Percentiles rank a stretch among this genome's conserved stretches.
Conservation (phyloP, 2,888 invertebrate species). For the Anthrax anthrax region DNA sequence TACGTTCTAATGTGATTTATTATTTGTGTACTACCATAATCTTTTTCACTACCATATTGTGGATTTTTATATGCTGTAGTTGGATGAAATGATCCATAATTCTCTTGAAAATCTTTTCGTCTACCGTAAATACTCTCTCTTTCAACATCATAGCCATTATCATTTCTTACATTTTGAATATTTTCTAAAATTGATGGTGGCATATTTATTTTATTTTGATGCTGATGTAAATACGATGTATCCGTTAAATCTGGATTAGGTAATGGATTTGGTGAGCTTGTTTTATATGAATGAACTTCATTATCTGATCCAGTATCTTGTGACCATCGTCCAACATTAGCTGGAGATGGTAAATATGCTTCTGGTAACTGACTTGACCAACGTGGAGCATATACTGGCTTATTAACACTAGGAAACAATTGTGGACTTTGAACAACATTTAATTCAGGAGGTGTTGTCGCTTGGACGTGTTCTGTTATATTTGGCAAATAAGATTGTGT, state of each 20-base stretch:
- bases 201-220: conserved; percentile 36
- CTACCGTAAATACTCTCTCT: conserved; percentile 27
- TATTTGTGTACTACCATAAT: conserved; percentile 27
- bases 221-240: conserved; percentile 40
- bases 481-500: conserved; percentile 46
- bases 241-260: conserved; percentile 69
- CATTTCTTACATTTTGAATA: conserved; percentile 42
- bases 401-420: conserved; percentile 48
- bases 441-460: conserved; percentile 46
- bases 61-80: conserved; percentile 8
- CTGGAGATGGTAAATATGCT: conserved; percentile 42
- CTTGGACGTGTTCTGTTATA: conserved; percentile 41
- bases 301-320: conserved; percentile 67
- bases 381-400: conserved; percentile 47
- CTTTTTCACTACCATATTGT: conserved; percentile 31
- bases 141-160: conserved; percentile 22
- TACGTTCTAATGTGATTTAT: conserved; percentile 32
- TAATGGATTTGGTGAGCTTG: conserved; percentile 50
- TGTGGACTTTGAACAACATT: conserved; percentile 52
- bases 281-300: conserved; percentile 45
- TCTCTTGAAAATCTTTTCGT: conserved; percentile 30
- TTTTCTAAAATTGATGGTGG: conserved; percentile 44
- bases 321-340: conserved; percentile 52
- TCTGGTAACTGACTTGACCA: conserved; percentile 57
- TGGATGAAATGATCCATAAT: conserved; percentile 24